Conservation (phyloP, 2,797 vertebrate species). For the Diceros bicornis region DNA sequence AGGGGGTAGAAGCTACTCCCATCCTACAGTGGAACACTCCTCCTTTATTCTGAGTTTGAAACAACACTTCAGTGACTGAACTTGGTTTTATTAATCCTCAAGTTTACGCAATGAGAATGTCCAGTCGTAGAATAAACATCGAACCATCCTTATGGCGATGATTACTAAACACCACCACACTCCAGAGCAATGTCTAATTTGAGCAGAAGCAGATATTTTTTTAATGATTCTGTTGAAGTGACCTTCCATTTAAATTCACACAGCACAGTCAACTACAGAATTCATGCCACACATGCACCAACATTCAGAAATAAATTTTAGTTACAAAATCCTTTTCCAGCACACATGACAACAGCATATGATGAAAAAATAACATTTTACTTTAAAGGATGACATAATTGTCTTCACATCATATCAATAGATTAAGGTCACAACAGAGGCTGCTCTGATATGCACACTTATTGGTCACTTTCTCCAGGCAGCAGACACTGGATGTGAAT, state of each 20-base stretch:
- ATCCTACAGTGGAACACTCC: background rate
- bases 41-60: background rate
- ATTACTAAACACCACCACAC: background rate
- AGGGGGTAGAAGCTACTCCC: background rate
- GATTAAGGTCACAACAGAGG: background rate
- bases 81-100: background rate
- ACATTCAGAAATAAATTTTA: background rate
- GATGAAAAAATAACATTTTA: background rate
- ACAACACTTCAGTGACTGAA: background rate
- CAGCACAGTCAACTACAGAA: background rate
- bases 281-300: background rate
- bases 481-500: rapidly evolving
- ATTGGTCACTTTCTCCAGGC: background rate
- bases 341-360: background rate
- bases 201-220: background rate
- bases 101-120: background rate
- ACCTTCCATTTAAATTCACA: background rate
- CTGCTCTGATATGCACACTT: background rate
- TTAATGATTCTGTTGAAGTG: background rate
- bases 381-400: background rate
- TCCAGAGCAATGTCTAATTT: background rate
- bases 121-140: background rate
- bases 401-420: background rate
- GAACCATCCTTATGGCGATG: background rate
- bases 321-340: background rate